Conservation (phyloP, 2,888 invertebrate genomes). For the Ormyrus labotus region DNA sequence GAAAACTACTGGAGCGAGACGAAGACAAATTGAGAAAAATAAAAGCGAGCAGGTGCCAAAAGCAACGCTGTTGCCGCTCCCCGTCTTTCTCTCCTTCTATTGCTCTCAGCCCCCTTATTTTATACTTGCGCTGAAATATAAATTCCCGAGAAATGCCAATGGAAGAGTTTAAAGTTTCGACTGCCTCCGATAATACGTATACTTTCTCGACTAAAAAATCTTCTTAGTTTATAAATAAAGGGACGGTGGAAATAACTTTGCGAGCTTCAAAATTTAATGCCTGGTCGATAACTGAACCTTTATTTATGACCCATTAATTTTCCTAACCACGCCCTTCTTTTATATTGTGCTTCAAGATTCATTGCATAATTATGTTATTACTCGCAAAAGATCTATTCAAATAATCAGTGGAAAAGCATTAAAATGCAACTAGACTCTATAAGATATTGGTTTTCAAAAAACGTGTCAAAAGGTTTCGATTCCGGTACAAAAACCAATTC, state of each 20-base stretch:
- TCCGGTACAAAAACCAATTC: background rate
- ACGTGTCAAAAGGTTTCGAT: conserved; percentile 4
- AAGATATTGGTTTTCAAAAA: background rate
- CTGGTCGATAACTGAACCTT: too few species aligned
- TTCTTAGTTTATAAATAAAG: conserved; percentile 25
- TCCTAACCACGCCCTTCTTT: too few species aligned
- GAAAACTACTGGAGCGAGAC: conserved; percentile 11
- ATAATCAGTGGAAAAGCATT: background rate
- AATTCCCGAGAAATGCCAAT: conserved; percentile 36
- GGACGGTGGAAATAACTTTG: background rate
- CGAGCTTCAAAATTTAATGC: too few species aligned
- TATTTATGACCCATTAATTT: too few species aligned
- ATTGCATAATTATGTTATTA: background rate
- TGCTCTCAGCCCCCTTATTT: background rate
- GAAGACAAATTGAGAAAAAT: conserved; percentile 47
- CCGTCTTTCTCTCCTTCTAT: background rate
- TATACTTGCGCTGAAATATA: conserved; percentile 28
- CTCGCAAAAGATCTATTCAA: background rate
- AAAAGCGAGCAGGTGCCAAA: conserved; percentile 43
- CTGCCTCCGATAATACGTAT: conserved; percentile 9
- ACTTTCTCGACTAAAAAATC: background rate
- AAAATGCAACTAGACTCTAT: too few species aligned
- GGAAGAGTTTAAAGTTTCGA: conserved; percentile 22
- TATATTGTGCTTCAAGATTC: too few species aligned
- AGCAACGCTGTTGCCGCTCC: conserved; percentile 16